Base-by-base conservation (phyloP, 1,140 invertebrate genomes). In the Ips nitidus region DNA sequence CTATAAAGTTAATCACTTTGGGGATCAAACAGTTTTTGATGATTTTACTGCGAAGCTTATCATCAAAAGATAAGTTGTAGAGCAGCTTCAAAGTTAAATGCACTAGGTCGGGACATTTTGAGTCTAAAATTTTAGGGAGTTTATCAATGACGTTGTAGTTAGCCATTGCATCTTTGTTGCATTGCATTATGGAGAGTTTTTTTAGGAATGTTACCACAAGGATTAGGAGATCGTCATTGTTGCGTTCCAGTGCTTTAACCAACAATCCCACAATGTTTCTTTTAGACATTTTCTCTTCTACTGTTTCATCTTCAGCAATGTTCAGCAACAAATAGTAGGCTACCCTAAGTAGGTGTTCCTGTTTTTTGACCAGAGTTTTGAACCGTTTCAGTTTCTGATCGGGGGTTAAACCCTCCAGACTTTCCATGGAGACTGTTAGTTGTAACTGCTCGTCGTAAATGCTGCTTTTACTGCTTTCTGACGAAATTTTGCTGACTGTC, bases 11-110 rank as follows among this genome's bases (percentile, higher is more conserved):
- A 41, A 98, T 92, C 67, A 98, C 85, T 83, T 95, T 95, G 45
- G 94, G 91, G 59, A 99, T 81, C 52, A 98, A 83, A 61, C 94
- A 95, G 77, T 90, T 85, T 80, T 91, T 90, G 69, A 99, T 89
- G 89, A 99, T 98, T 82, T 91, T 91, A 64, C 88, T 89, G 65
- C 96, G 85, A 62, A 96, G 81, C 76, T 91, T 90, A 6, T 89
- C 85, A 81, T 99, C 96, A 84, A 99, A 99, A n/a, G 95, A 97
- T 47, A 99, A 87, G 87, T 99, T 99, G 75, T 97, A 94, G 4
- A 99, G 83, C 8, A 98, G 82, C 76, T 94, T 90, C 57, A 98
- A 84, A 37, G 92, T 92, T 60, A 94, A 89, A 82, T 92, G 90
- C n/a, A 94, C 86, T 55, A 98, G 83, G 84, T 97, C 94, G 74